These are phyloP conservation scores for Myodes glareolus DNA, from an alignment of 2,113 vertebrate genomes.

Conservation along the genomic window DNA sequence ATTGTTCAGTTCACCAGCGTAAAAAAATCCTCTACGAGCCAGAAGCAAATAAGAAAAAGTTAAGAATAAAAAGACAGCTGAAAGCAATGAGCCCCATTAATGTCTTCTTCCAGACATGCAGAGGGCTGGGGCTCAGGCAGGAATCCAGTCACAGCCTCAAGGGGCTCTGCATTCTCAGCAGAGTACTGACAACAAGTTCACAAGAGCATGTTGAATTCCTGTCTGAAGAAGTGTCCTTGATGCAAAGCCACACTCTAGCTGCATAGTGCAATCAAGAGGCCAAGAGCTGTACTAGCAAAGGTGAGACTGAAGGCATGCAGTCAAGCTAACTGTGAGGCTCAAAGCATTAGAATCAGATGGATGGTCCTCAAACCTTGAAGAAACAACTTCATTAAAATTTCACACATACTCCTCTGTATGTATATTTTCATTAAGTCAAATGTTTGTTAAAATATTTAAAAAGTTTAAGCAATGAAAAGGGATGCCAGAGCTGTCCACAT, in stretches of 20 bases:
- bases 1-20: not conserved
- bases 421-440: conserved; percentile 11
- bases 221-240: not conserved
- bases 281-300: not conserved
- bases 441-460: not conserved
- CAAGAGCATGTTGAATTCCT: not conserved
- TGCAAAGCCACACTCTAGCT: not conserved
- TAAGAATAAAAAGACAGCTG: not conserved
- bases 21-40: not conserved
- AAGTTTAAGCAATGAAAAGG: not conserved
- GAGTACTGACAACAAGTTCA: not conserved
- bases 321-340: no score
- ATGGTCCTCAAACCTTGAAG: not conserved
- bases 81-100: not conserved
- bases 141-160: accelerated
- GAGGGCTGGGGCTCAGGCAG: accelerated
- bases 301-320: not conserved
- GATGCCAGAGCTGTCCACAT: not conserved
- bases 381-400: not conserved
- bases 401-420: not conserved
- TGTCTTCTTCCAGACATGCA: not conserved
- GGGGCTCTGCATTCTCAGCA: accelerated
- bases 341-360: not conserved
- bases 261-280: accelerated
- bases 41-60: not conserved